Percentiles rank a stretch among this genome's conserved stretches.
Evolutionary conservation across 2,888 invertebrate species (phyloP).

Genomic region (Xestia c-nigrum): DNA sequence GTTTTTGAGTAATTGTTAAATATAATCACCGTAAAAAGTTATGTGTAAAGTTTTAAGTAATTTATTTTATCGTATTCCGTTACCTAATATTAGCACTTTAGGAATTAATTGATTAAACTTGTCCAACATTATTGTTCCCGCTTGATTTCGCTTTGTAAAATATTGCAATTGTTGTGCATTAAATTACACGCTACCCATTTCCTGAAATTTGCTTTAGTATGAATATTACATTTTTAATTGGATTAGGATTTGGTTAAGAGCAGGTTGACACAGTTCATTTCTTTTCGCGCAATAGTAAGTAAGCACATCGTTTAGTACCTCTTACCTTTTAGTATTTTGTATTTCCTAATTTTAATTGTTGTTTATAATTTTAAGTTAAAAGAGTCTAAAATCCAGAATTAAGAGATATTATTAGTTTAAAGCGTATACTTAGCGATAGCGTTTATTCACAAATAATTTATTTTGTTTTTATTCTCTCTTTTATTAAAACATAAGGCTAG

Average conservation of each 20-base stretch:
- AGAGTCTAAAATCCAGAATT: slow-evolving; percentile 87
- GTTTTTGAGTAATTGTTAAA: slow-evolving; percentile 62
- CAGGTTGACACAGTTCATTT: slow-evolving; percentile 45
- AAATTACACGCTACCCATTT: slow-evolving; percentile 30
- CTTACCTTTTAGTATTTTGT: slow-evolving; percentile 74
- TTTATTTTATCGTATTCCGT: slow-evolving; percentile 63
- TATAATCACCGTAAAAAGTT: slow-evolving; percentile 53
- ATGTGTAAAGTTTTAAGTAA: slow-evolving; percentile 60
- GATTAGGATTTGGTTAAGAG: slow-evolving; percentile 16
- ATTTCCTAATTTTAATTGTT: slow-evolving; percentile 80
- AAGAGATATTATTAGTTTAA: slow-evolving; percentile 87
- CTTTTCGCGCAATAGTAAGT: slow-evolving; percentile 48
- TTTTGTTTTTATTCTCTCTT: slow-evolving; percentile 78
- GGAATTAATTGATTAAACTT: slow-evolving; percentile 43
- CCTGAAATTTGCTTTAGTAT: slow-evolving; percentile 15
- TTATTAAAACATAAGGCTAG: slow-evolving; percentile 58
- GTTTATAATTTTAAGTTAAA: slow-evolving; percentile 85
- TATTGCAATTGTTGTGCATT: slow-evolving; percentile 37
- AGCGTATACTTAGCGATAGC: slow-evolving; percentile 76
- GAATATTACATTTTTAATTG: slow-evolving; percentile 12
- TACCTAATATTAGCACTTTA: slow-evolving; percentile 60
- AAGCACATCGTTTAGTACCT: slow-evolving; percentile 61
- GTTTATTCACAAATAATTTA: slow-evolving; percentile 82
- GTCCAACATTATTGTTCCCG: slow-evolving; percentile 38
- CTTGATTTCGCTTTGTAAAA: slow-evolving; percentile 50